Evolutionary conservation across 1,140 invertebrate species (phyloP), one percentile per base, ranked within the genome.

Genomic region (Drosophila lini): DNA sequence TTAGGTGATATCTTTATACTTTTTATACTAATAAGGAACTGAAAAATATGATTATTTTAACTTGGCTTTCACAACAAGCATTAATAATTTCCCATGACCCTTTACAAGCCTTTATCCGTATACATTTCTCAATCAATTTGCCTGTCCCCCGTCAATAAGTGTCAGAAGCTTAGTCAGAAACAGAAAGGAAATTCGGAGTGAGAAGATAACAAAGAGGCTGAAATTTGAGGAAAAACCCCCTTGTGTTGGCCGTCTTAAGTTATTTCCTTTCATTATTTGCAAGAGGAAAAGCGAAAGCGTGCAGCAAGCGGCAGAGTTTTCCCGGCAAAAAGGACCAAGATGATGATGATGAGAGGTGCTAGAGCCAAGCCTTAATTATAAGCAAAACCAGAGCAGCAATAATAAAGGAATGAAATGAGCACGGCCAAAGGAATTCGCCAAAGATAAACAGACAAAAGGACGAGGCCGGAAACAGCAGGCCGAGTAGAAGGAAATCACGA

Each of bases 371-470:
- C 80, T 90, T 89, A 89, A 89, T 89, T 89, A 90, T 74, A 86
- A 64, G 67, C 65, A 74, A 81, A 73, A 64, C 64, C 70, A 73
- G 58, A 40, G 59, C 64, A 80, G 62, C 52, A 62, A 71, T 71
- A 71, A 73, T 73, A 71, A 85, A 78, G 73, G 70, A 80, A 74
- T 58, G 42, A 89, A 86, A 83, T 65, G 71, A 88, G 80, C 67
- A 56, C 60, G 70, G 63, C 69, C 64, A 73, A 61, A 65, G 77
- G 74, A 88, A 78, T 89, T 84, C 45, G 38, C 63, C 65, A 89
- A 84, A 89, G 84, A 89, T 89, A 89, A 89, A 89, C 85, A 79
- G 70, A 89, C 84, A 90, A 89, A 88, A 59, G 80, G 69, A 52
- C 75, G 75, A 25, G 44, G 34, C 42, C 60, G 52, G 47, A 74